These are phyloP conservation scores for Acanthosepion lycidas DNA, from an alignment of 2,888 invertebrate species.

Conservation along the genomic window DNA sequence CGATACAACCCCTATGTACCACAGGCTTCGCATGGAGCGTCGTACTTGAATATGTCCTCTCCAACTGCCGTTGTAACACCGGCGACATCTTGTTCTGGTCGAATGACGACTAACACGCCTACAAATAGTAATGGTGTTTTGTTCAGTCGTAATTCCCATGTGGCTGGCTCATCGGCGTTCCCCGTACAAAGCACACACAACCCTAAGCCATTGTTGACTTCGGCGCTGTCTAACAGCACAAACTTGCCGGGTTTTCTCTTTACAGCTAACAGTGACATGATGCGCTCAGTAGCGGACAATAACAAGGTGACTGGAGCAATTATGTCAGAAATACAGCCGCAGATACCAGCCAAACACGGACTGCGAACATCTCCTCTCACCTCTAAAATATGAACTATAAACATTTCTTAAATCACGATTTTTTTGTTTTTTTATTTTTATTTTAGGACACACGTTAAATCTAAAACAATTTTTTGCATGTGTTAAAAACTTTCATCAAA, in stretches of 20 bases:
- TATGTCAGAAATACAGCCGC: conserved; percentile 25
- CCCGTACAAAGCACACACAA: conserved; percentile 37
- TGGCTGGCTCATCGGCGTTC: background rate
- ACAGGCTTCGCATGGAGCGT: conserved; percentile 34
- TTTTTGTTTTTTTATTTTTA: background rate
- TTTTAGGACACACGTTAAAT: background rate
- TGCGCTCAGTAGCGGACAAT: background rate
- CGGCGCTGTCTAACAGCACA: conserved; percentile 42
- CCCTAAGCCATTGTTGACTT: conserved; percentile 35
- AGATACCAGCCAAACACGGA: background rate
- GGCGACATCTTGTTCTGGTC: background rate
- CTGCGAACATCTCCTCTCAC: background rate
- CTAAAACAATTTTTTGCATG: background rate
- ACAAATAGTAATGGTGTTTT: background rate
- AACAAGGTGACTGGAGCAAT: background rate
- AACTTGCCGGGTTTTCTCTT: conserved; percentile 36
- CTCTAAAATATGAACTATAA: conserved; percentile 36
- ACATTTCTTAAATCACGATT: background rate
- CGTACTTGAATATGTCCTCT: conserved; percentile 38
- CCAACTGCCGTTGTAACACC: conserved; percentile 2
- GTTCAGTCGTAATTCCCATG: conserved; percentile 39
- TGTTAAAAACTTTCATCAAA: background rate
- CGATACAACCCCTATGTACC: conserved; percentile 41
- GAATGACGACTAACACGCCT: background rate
- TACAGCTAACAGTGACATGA: conserved; percentile 6